Conservation (phyloP, 2,888 invertebrate genomes). For the Pristionchus fissidentatus region DNA sequence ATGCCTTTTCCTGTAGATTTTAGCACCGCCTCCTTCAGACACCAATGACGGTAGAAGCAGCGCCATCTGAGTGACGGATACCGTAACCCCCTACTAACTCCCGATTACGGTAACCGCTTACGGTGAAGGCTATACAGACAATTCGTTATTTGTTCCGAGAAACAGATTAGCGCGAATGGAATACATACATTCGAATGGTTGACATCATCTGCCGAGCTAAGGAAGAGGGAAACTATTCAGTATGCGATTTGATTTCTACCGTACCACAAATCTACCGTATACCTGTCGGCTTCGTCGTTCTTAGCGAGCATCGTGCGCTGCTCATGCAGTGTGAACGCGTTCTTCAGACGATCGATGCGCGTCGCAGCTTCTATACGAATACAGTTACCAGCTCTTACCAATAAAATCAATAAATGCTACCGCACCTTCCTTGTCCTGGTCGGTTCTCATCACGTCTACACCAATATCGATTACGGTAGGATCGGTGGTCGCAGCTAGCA, state of each 20-base stretch:
- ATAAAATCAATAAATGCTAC: neutral
- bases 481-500: constrained; percentile 54
- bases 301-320: neutral
- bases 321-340: constrained; percentile 37
- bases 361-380: constrained; percentile 8
- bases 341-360: constrained; percentile 30
- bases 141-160: too few species aligned
- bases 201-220: too few species aligned
- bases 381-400: neutral
- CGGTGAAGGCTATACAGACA: too few species aligned
- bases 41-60: constrained; percentile 69
- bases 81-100: too few species aligned
- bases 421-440: constrained; percentile 58
- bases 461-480: constrained; percentile 54
- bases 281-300: constrained; percentile 1
- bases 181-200: too few species aligned
- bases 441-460: constrained; percentile 74
- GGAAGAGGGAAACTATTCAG: too few species aligned
- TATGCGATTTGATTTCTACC: too few species aligned
- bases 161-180: too few species aligned
- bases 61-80: constrained; percentile 56
- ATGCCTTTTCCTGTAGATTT: constrained; percentile 75
- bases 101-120: too few species aligned
- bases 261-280: too few species aligned
- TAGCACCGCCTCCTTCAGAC: constrained; percentile 74